These are phyloP conservation scores for Tenualosa ilisha DNA, from an alignment of 2,797 vertebrate species.

Conservation along the genomic window DNA sequence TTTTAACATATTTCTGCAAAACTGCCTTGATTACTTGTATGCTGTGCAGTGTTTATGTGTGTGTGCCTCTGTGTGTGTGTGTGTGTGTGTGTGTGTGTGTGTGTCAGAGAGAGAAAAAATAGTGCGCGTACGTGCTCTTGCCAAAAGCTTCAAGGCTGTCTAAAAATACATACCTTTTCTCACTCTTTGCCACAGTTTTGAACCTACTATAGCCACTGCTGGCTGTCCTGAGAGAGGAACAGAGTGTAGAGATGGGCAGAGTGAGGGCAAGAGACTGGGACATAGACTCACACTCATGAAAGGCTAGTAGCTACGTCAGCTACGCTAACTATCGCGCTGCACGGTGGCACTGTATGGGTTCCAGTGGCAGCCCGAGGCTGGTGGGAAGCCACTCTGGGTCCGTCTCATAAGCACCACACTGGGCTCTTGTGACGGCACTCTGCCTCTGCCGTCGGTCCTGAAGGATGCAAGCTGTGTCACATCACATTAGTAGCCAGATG, in stretches of 20 bases:
- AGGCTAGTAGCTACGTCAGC: not conserved
- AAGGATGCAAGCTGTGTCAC: not conserved
- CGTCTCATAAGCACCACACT: not conserved
- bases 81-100: not conserved
- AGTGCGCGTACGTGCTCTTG: not conserved
- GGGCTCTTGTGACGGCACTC: not conserved
- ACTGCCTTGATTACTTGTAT: not conserved
- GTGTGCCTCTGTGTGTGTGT: not conserved
- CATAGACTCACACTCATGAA: not conserved
- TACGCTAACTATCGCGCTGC: not conserved
- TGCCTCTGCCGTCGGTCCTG: not conserved
- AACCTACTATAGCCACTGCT: slow-evolving; percentile 65
- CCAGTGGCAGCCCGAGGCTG: too few relatives aligned
- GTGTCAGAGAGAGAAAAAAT: too few relatives aligned
- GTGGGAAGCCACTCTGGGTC: too few relatives aligned
- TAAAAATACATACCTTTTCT: slow-evolving; percentile 70
- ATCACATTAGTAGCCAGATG: not conserved
- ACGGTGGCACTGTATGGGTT: not conserved
- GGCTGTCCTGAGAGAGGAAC: slow-evolving; percentile 71
- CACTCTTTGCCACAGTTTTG: slow-evolving; percentile 65
- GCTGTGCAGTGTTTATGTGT: not conserved
- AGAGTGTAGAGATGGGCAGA: slow-evolving; percentile 19
- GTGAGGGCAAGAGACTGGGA: not conserved
- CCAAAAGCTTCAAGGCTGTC: slow-evolving; percentile 26
- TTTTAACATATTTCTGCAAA: not conserved